Evolutionary conservation across 2,888 invertebrate species (phyloP).

Genomic region (Cataglyphis cursor): DNA sequence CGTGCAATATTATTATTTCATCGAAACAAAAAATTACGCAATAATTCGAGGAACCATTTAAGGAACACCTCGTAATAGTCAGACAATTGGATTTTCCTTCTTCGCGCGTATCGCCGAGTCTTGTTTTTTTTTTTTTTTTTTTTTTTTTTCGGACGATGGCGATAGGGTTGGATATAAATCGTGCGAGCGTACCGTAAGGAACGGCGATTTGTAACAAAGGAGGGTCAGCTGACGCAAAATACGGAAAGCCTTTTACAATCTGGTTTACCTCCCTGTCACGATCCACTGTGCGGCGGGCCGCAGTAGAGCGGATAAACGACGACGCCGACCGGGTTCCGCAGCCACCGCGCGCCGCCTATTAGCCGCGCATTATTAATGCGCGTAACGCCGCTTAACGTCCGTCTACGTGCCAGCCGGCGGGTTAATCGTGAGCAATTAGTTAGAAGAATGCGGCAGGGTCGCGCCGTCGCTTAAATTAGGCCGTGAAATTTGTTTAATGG

Average conservation of each 20-base stretch:
- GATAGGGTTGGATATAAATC: conserved; percentile 34
- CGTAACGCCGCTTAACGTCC: conserved; percentile 63
- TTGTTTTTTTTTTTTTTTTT: neutral
- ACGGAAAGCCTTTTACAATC: conserved; percentile 54
- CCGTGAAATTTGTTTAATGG: conserved; percentile 52
- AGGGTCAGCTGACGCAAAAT: conserved; percentile 50
- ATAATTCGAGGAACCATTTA: conserved; percentile 1
- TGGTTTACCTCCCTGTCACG: conserved; percentile 53
- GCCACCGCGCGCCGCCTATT: conserved; percentile 66
- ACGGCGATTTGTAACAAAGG: conserved; percentile 49
- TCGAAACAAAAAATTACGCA: neutral
- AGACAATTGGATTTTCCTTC: neutral
- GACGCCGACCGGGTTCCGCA: conserved; percentile 57
- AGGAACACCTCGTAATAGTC: neutral
- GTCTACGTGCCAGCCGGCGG: conserved; percentile 67
- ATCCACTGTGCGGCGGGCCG: conserved; percentile 61
- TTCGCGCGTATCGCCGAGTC: conserved; percentile 10
- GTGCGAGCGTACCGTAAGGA: conserved; percentile 30
- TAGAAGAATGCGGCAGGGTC: conserved; percentile 67
- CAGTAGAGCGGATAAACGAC: conserved; percentile 69
- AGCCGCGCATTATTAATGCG: conserved; percentile 77
- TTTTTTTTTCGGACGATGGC: neutral
- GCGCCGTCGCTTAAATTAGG: conserved; percentile 65
- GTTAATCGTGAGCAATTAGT: conserved; percentile 77
- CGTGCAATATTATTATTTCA: neutral